phyloP scores from a whole-genome alignment of 1,140 invertebrate species.

The Lucilia cuprina region DNA sequence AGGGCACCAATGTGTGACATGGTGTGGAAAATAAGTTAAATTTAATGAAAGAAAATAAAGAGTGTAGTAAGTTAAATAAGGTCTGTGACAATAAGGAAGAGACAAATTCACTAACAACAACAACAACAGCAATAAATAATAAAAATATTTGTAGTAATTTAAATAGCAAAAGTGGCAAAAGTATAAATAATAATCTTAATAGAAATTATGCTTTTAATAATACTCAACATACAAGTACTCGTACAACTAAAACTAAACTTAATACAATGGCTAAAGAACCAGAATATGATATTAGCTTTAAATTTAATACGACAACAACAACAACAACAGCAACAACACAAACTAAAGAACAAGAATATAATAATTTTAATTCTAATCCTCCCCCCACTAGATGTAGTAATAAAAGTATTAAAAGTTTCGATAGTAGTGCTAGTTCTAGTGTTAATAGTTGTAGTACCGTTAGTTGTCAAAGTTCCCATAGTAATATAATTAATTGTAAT shows the following conservation, averaged over 20 bases:
- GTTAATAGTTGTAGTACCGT: background rate
- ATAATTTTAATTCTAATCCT: background rate
- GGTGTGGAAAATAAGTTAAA: conserved; percentile 35
- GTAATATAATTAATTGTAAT: conserved; percentile 32
- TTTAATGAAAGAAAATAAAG: background rate
- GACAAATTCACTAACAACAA: conserved; percentile 54
- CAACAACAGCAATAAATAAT: conserved; percentile 38
- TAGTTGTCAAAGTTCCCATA: conserved; percentile 48
- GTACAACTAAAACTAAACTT: conserved; percentile 50
- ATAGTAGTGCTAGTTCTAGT: conserved; percentile 28
- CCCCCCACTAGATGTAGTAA: conserved; percentile 33
- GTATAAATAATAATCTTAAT: conserved; percentile 41
- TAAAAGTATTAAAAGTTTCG: conserved; percentile 46
- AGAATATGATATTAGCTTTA: conserved; percentile 25
- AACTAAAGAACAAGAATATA: conserved; percentile 42
- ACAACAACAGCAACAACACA: conserved; percentile 24
- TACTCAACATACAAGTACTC: no score
- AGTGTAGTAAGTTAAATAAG: conserved; percentile 27
- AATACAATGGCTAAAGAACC: conserved; percentile 21
- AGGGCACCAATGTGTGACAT: conserved; percentile 62
- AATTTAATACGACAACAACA: background rate
- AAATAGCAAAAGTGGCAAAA: conserved; percentile 37
- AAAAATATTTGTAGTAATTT: conserved; percentile 27
- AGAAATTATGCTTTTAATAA: conserved; percentile 54
- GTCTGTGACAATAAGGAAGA: background rate